Base-by-base conservation (phyloP, 2,888 invertebrate species). In the Tolmerus cingulatus region DNA sequence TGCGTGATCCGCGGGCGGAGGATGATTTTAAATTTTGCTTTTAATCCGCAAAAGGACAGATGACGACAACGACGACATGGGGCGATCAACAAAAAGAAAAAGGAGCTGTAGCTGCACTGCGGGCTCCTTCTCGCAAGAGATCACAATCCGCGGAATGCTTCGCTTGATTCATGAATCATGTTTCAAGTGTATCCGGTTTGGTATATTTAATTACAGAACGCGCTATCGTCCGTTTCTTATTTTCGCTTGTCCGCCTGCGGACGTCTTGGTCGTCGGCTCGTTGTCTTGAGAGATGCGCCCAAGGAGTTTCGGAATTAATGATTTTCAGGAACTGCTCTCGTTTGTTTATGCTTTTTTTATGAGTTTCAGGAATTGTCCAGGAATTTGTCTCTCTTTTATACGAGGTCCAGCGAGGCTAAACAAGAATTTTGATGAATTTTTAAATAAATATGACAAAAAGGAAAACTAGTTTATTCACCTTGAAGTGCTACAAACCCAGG, bases 141-240 rank as follows among this genome's bases (percentile, higher is more conserved):
- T 85, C 74, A 85, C 74, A 74, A 84, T 85, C 74, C 85, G 43
- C 30, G 86, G 77, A 86, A 86, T 86, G 86, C n/a, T 77, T 23
- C 30, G 86, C 74, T 77, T 77, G 57, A 66, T 78, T 66, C 66
- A 55, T 78, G 76, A 78, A 30, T 86, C 86, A 87, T 86, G 77
- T 19, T 74, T 19, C 79, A 79, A 87, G 79, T 79, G 66, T 87
- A 55, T 87, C 86, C 86, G 86, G 79, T 87, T 87, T 78, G 78
- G 37, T 37, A 12, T 86, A 12, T 86, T 86, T 74, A 40, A 74
- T 46, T 74, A 57, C 30, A 30, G 77, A 77, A 37, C 34, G 34
- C 76, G 40, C 9, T 19, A 23, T 37, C 74, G 74, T 34, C 51
- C 81, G 55, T 16, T 82, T 66, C 66, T 66, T 66, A 66, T 66